A percentile compares a stretch with the other conserved stretches of the same genome.
Conservation (phyloP, 2,888 invertebrate species). For the Acleris holmiana region DNA sequence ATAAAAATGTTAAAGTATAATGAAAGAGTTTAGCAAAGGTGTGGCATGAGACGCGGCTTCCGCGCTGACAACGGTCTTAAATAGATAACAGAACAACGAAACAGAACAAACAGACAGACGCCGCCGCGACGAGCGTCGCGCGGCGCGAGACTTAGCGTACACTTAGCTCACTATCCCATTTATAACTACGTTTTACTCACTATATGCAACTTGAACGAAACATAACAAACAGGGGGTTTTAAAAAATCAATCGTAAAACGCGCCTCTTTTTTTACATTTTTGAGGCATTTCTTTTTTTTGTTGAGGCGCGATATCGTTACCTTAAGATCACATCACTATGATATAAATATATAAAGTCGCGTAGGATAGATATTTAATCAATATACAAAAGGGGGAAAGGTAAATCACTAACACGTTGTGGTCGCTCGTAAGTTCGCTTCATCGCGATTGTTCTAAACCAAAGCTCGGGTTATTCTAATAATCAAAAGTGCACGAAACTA, state of each 20-base stretch:
- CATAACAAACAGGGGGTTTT: conserved; percentile 46
- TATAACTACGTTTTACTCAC: conserved; percentile 51
- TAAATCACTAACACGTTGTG: conserved; percentile 73
- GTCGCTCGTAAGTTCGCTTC: conserved; percentile 65
- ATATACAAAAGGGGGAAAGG: conserved; percentile 61
- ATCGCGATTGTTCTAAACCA: not conserved
- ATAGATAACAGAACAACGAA: conserved; percentile 35
- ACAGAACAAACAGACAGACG: conserved; percentile 19
- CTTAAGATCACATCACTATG: conserved; percentile 60
- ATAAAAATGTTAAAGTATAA: not conserved
- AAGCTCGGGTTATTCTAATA: not conserved
- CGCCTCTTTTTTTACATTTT: conserved; percentile 29
- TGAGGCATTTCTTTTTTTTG: conserved; percentile 37
- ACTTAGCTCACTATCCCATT: conserved; percentile 54
- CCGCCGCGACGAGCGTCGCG: conserved; percentile 12
- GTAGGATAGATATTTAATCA: conserved; percentile 52
- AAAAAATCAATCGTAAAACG: conserved; percentile 39
- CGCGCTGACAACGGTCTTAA: conserved; percentile 9
- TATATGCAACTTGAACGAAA: conserved; percentile 49
- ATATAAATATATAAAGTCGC: conserved; percentile 57
- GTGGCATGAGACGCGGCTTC: conserved; percentile 7
- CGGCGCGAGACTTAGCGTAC: conserved; percentile 47
- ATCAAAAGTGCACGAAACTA: not conserved
- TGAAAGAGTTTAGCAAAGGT: conserved; percentile 4
- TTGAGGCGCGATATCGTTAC: conserved; percentile 42